A percentile compares a stretch with the other conserved stretches of the same genome.
Conservation (phyloP, 2,797 vertebrate species). For the Mormyrus proboscirostris region DNA sequence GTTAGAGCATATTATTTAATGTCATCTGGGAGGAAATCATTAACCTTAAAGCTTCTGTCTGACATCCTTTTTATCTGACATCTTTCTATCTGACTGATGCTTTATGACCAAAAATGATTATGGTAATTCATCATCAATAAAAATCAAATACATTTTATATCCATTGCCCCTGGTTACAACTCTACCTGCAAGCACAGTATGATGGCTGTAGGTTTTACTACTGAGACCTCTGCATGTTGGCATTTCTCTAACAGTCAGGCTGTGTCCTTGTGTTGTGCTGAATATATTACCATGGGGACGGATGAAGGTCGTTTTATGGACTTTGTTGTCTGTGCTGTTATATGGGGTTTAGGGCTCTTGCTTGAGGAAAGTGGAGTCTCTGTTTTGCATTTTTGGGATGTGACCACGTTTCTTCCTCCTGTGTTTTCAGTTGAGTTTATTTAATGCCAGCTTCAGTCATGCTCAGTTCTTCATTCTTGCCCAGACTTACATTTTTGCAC, state of each 20-base stretch:
- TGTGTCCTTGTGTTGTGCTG: conserved; percentile 9
- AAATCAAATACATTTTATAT: neutral
- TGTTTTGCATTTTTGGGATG: neutral
- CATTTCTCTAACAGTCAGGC: conserved; percentile 1
- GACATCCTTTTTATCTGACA: neutral
- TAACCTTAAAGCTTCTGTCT: neutral
- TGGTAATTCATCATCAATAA: conserved; percentile 1
- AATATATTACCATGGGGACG: conserved; percentile 14
- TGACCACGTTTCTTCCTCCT: neutral
- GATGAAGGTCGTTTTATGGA: conserved; percentile 2
- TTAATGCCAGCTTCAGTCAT: neutral
- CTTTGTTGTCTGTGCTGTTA: neutral
- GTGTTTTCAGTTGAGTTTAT: neutral
- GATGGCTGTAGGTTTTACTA: neutral
- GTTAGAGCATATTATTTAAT: neutral
- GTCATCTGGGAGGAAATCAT: neutral
- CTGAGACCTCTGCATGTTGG: neutral
- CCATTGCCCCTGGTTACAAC: neutral
- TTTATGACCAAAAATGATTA: neutral
- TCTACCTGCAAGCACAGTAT: neutral
- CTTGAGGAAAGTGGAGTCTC: neutral
- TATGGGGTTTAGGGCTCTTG: neutral
- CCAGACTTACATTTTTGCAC: neutral
- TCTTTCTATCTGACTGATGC: neutral
- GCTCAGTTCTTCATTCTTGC: neutral